Conservation (phyloP, 2,888 invertebrate species). For the Dromius quadrimaculatus region DNA sequence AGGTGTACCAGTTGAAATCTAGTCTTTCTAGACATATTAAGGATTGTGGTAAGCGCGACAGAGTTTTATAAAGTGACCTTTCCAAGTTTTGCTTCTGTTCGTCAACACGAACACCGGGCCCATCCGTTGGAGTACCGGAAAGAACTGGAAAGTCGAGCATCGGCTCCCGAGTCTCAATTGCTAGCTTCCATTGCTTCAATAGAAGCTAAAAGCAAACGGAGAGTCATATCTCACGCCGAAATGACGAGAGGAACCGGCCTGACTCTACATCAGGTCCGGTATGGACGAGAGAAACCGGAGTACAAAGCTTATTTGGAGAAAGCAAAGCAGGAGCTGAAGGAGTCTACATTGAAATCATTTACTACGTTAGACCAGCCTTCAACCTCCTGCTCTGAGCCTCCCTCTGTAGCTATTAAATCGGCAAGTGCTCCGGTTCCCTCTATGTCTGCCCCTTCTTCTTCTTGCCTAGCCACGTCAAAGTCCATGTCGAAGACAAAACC, state of each 20-base stretch:
- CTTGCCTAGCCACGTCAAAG: too few relatives aligned
- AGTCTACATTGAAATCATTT: neutral
- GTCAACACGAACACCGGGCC: conserved; percentile 5
- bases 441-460: too few relatives aligned
- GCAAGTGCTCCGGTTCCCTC: too few relatives aligned
- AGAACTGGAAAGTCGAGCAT: too few relatives aligned
- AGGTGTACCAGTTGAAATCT: neutral
- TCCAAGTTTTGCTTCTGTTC: neutral
- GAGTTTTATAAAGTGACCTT: neutral
- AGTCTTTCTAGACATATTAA: neutral
- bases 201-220: neutral
- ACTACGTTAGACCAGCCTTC: neutral
- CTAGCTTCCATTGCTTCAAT: neutral
- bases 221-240: neutral
- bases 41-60: conserved; percentile 5
- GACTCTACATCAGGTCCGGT: conserved; percentile 2
- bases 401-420: too few relatives aligned
- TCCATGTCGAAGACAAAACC: too few relatives aligned
- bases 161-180: too few relatives aligned
- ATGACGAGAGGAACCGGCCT: neutral
- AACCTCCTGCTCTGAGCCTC: too few relatives aligned
- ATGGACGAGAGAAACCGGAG: neutral
- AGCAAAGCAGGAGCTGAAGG: conserved; percentile 4
- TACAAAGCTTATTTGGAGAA: neutral
- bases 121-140: neutral